phyloP scores from a whole-genome alignment of 2,797 vertebrate genomes.

The Cryptoprocta ferox region DNA sequence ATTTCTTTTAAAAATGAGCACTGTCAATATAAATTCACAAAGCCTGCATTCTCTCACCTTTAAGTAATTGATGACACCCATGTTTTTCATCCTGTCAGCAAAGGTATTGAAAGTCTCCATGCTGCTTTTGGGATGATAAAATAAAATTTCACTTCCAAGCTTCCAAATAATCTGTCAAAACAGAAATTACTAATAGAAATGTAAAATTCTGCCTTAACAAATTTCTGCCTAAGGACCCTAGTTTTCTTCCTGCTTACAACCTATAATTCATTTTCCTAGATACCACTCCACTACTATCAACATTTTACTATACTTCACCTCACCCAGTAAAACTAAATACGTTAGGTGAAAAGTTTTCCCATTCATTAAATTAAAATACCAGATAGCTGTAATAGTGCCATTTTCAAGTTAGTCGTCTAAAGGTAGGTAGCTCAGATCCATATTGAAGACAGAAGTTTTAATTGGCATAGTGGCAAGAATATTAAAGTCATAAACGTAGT shows the following conservation, averaged over 20 bases:
- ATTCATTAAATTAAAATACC: not conserved
- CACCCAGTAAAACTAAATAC: not conserved
- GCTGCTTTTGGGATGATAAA: constrained; percentile 89
- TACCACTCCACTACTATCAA: not conserved
- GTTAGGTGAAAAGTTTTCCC: not conserved
- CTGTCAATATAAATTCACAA: not conserved
- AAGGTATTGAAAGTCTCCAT: constrained; percentile 90
- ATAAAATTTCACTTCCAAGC: constrained; percentile 93
- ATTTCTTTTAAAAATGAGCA: not conserved
- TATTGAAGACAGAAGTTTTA: not conserved
- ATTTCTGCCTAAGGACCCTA: not conserved
- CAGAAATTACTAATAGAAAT: constrained; percentile 60
- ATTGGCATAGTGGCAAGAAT: not conserved
- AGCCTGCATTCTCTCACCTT: constrained; percentile 85
- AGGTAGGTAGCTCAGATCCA: not conserved
- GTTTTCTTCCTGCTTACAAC: not conserved
- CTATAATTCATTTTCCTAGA: not conserved
- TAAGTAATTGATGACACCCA: constrained; percentile 90
- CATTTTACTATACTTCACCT: not conserved
- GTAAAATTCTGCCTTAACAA: not conserved
- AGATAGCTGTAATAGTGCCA: not conserved
- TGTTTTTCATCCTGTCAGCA: constrained; percentile 93
- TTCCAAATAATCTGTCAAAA: constrained; percentile 91
- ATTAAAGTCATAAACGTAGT: not conserved
- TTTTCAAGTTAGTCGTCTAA: not conserved